Base-by-base conservation (phyloP, 2,797 vertebrate genomes). In the Syngnathus rostellatus region DNA sequence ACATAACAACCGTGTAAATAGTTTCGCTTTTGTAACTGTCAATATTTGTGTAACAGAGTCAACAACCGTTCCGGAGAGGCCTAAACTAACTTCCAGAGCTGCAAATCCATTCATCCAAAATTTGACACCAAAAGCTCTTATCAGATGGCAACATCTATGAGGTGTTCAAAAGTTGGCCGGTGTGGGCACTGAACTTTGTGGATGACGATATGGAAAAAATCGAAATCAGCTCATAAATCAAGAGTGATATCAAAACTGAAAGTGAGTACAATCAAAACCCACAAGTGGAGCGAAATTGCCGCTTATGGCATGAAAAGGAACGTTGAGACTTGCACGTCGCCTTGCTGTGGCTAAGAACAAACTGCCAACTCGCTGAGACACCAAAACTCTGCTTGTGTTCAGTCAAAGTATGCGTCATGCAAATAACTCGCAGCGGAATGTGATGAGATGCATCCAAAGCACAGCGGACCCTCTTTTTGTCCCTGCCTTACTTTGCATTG, bases 401-500 rank as follows among this genome's bases (percentile, higher is more conserved):
- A 57, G 23, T 55, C 23, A 58, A 58, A 39, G 17, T 58, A 58
- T 3, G 57, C 23, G 23, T 38, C 31, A 39, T 10, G 31, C 23
- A 57, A 16, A 57, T 31, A 31, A 31, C 21, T 25, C 31, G 17
- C 55, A 58, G 23, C 14, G 19, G 4, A 40, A 60, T 60, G 38
- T 4, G 3, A 11, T 11, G 38, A 40, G 6, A 38, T 19, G 4
- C 19, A n/a, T 38, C 17, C 57, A 59, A n/a, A 39, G 17, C 57
- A 38, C 31, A 25, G 54, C 19, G 21, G 40, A 61, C 6, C 16
- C 39, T 11, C n/a, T 16, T 57, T 57, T 38, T 8, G 7, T 39
- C 1, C 48, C n/a, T 3, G 6, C 75, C 90, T 90, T 89, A 96
- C 94, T 95, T 93, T 78, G 93, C 81, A 68, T 86, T 92, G 79